A percentile compares a stretch with the other conserved stretches of the same genome.
These are phyloP conservation scores for Hemibagrus wyckioides DNA, from an alignment of 2,113 vertebrate genomes.

Conservation along the genomic window DNA sequence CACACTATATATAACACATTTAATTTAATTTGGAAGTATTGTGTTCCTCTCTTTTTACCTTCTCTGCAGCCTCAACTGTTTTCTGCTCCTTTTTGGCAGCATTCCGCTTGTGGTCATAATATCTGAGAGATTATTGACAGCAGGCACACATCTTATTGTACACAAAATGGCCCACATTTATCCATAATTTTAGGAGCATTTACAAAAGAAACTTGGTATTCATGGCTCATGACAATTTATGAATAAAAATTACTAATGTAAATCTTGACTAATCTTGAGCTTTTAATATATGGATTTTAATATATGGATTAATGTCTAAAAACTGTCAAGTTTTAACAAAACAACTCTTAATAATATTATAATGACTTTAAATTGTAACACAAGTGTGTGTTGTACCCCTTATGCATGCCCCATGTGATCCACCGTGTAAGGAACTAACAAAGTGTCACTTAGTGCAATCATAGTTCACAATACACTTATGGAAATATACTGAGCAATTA, in stretches of 20 bases:
- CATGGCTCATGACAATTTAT: neutral
- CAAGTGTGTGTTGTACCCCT: no score
- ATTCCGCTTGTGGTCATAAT: conserved; percentile 91
- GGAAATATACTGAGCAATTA: neutral
- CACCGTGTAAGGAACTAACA: neutral
- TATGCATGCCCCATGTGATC: no score
- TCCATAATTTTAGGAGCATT: neutral
- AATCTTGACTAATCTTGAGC: neutral
- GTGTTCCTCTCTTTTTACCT: conserved; percentile 71
- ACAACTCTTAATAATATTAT: neutral
- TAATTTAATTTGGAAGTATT: neutral
- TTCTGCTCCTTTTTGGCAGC: conserved; percentile 97
- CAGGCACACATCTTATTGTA: neutral
- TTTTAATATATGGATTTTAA: neutral
- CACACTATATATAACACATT: no score
- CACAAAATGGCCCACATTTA: neutral
- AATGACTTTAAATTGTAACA: neutral
- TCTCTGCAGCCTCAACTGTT: conserved; percentile 94
- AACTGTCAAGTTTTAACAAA: neutral
- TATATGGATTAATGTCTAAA: neutral
- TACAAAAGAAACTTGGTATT: neutral
- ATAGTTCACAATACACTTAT: neutral
- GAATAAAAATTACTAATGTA: neutral
- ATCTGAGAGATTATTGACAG: conserved; percentile 71
- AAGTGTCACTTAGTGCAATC: neutral